These are phyloP conservation scores for Acanthaster planci DNA, from an alignment of 35 echinoderm and acorn worm species.

Conservation along the genomic window DNA sequence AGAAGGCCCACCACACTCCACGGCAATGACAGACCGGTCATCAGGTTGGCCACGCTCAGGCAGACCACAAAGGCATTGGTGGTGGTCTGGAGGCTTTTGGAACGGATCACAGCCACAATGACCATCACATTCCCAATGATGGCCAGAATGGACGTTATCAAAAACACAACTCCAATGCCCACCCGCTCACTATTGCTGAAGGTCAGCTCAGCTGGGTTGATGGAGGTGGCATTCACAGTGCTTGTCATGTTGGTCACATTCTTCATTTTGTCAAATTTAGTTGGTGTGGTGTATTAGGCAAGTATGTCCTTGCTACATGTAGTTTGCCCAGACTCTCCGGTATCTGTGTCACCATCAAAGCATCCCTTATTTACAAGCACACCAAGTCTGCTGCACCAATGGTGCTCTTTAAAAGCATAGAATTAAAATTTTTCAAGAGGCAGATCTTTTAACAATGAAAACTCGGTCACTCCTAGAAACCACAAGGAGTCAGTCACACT, in stretches of 20 bases:
- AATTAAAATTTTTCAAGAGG: too few species aligned
- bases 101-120: conserved; percentile 36
- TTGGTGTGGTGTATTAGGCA: not conserved
- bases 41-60: conserved; percentile 38
- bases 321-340: too few species aligned
- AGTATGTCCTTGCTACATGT: too few species aligned
- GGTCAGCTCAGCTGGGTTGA: not conserved
- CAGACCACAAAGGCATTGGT: conserved; percentile 54
- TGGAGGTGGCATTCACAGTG: not conserved
- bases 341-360: too few species aligned
- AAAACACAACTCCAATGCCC: not conserved
- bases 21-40: not conserved
- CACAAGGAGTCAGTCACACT: too few species aligned
- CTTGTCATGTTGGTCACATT: not conserved
- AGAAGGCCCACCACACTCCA: not conserved
- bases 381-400: too few species aligned
- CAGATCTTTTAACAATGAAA: too few species aligned
- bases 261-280: not conserved
- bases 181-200: not conserved
- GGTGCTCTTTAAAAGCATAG: too few species aligned
- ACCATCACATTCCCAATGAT: conserved; percentile 44
- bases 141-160: conserved; percentile 41
- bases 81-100: conserved; percentile 38
- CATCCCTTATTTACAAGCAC: too few species aligned
- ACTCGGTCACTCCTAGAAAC: too few species aligned